Conservation (phyloP, 2,888 invertebrate genomes). For the Parelbella ahira region DNA sequence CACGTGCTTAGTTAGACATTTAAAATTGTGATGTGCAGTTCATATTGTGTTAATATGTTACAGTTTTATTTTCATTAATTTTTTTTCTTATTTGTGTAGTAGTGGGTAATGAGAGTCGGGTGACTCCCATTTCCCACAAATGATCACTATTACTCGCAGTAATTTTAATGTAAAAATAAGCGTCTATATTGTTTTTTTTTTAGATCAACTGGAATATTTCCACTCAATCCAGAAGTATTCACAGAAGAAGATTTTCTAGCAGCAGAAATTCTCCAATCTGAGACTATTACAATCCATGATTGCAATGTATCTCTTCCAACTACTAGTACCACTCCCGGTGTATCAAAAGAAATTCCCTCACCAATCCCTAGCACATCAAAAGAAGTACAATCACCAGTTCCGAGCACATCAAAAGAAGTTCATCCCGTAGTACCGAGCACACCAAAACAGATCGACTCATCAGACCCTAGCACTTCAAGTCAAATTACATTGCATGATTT, state of each 20-base stretch:
- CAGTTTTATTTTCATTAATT: constrained; percentile 23
- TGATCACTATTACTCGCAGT: constrained; percentile 28
- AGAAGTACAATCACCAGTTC: constrained; percentile 30
- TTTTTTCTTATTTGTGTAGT: constrained; percentile 28
- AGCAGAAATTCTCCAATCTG: constrained; percentile 27
- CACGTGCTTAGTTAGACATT: constrained; percentile 30
- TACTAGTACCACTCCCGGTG: constrained; percentile 33
- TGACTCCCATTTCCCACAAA: constrained; percentile 32
- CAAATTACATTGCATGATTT: too few species aligned
- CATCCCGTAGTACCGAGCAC: too few species aligned
- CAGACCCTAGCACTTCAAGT: too few species aligned
- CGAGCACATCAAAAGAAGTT: too few species aligned
- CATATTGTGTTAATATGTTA: too few species aligned
- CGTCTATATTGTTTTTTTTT: too few species aligned
- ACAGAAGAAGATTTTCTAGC: constrained; percentile 35
- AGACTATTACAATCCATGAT: constrained; percentile 21
- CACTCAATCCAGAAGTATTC: constrained; percentile 36
- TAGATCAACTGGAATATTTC: constrained; percentile 39
- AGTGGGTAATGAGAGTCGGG: constrained; percentile 31
- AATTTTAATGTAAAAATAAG: too few species aligned
- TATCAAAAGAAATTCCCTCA: constrained; percentile 35
- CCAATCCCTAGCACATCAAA: constrained; percentile 31
- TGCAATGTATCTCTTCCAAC: constrained; percentile 28
- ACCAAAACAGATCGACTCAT: too few species aligned
- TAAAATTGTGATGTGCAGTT: too few species aligned